These are phyloP conservation scores for Dendrocincla fuliginosa DNA, from an alignment of 2,797 vertebrate genomes.

Conservation along the genomic window DNA sequence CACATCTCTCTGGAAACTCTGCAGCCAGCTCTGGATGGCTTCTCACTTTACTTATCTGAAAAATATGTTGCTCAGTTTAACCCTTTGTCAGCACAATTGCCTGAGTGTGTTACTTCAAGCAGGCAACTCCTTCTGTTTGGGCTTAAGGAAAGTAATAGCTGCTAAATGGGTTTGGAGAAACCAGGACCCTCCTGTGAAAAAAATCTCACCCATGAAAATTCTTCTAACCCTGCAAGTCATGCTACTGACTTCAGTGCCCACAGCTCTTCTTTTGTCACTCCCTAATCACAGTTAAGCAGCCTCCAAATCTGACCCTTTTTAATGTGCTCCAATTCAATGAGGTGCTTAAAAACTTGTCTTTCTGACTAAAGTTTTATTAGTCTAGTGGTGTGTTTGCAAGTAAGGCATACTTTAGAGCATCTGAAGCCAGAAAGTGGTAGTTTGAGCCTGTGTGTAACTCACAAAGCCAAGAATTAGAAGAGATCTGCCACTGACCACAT, in stretches of 20 bases:
- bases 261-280: background rate
- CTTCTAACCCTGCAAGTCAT: background rate
- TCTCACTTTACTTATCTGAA: slow-evolving; percentile 64
- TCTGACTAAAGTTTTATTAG: background rate
- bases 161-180: background rate
- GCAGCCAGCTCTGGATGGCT: background rate
- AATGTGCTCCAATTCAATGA: background rate
- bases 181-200: background rate
- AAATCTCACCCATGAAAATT: background rate
- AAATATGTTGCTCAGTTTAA: slow-evolving; percentile 29
- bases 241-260: background rate
- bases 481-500: background rate
- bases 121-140: background rate
- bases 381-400: background rate
- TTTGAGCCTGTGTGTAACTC: background rate
- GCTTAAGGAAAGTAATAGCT: background rate
- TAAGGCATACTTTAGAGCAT: background rate
- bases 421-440: background rate
- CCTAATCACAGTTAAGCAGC: background rate
- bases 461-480: background rate
- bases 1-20: slow-evolving; percentile 52
- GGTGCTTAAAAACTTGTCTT: background rate
- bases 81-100: background rate
- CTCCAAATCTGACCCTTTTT: background rate
- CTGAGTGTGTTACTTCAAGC: background rate